Evolutionary conservation across 2,797 vertebrate species (phyloP).

Genomic region (Sebastes baramenuke): DNA sequence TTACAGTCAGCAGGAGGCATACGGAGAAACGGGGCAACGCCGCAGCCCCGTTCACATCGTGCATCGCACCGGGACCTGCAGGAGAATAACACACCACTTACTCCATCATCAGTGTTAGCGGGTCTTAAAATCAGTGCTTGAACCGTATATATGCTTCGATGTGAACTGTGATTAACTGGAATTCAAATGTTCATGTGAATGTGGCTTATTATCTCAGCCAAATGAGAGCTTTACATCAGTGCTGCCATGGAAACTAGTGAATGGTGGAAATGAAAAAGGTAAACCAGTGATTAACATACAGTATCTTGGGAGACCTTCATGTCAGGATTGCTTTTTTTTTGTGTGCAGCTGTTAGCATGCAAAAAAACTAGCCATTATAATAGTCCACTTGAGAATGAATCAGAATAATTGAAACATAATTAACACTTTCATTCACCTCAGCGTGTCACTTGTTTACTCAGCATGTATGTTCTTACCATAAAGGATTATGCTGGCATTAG

Average conservation of each 20-base stretch:
- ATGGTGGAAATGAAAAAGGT: not conserved
- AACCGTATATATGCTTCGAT: not conserved
- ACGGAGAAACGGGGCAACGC: slow-evolving; percentile 74
- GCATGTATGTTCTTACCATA: slow-evolving; percentile 85
- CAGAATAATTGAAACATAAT: not conserved
- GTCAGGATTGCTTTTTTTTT: not conserved
- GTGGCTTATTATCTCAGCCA: not conserved
- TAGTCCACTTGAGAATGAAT: not conserved
- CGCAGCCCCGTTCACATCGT: slow-evolving; percentile 88
- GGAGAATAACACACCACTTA: not conserved
- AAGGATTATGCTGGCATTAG: slow-evolving; percentile 96
- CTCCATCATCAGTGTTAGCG: not conserved
- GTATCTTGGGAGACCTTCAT: not conserved
- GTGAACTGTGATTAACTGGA: not conserved
- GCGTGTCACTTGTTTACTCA: not conserved
- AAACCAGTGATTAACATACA: not conserved
- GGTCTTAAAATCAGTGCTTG: not conserved
- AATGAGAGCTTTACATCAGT: not conserved
- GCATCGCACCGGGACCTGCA: slow-evolving; percentile 92
- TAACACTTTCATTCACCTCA: not conserved
- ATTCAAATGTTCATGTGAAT: not conserved
- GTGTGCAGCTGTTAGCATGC: not conserved
- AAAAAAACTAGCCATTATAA: not conserved
- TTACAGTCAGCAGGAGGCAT: slow-evolving; percentile 85
- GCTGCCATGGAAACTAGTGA: slow-evolving; percentile 36